Evolutionary conservation across 1,140 invertebrate genomes (phyloP).

Genomic region (Drosophila baimaii): DNA sequence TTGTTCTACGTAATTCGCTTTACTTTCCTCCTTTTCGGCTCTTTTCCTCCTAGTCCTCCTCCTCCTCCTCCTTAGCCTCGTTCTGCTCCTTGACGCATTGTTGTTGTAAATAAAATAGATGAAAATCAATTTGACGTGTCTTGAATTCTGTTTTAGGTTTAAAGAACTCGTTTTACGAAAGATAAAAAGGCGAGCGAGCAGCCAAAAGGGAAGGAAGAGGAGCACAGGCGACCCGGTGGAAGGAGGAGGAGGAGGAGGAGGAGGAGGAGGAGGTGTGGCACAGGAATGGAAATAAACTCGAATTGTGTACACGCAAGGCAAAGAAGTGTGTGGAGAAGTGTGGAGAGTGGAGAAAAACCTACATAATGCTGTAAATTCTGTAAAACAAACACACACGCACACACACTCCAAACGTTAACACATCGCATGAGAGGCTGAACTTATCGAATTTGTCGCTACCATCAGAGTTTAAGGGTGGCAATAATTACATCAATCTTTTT

Average conservation of each 20-base stretch:
- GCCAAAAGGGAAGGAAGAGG: constrained; percentile 22
- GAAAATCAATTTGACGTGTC: constrained; percentile 81
- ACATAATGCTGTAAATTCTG: constrained; percentile 24
- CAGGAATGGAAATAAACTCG: constrained; percentile 65
- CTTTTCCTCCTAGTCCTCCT: constrained; percentile 3
- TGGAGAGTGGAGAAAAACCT: constrained; percentile 20
- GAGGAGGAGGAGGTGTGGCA: constrained; percentile 17
- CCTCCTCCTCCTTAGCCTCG: background rate
- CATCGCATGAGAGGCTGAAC: constrained; percentile 23
- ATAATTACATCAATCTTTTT: constrained; percentile 78
- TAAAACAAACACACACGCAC: constrained; percentile 26
- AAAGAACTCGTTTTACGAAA: constrained; percentile 77
- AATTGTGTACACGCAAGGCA: constrained; percentile 40
- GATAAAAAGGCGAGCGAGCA: constrained; percentile 49
- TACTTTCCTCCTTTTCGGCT: constrained; percentile 28
- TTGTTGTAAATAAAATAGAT: constrained; percentile 77
- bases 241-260: constrained; percentile 9
- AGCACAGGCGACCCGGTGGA: constrained; percentile 9
- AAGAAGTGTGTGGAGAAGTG: constrained; percentile 4
- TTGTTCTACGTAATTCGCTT: constrained; percentile 60
- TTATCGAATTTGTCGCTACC: constrained; percentile 48
- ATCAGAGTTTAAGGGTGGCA: constrained; percentile 54
- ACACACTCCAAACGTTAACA: background rate
- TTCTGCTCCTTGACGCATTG: constrained; percentile 17
- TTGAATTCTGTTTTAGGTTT: constrained; percentile 78